Evolutionary conservation across 2,888 invertebrate species (phyloP), one percentile per base, ranked within the genome.

Genomic region (Chrysopilus asiliformis): DNA sequence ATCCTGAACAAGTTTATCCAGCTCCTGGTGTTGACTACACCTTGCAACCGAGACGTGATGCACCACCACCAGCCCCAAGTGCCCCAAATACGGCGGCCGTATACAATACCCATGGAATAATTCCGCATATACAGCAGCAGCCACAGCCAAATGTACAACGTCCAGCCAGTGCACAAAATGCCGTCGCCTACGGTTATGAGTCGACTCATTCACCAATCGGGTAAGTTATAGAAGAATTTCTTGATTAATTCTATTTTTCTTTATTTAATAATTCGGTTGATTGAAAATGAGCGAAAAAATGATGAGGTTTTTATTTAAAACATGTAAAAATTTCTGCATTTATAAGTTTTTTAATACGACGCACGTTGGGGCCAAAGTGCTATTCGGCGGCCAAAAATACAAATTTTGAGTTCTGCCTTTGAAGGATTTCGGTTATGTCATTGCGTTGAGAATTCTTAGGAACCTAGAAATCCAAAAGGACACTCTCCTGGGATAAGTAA

Each of bases 1-100:
- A 58, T 24, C 20, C 34, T 43, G 43, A 46, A 27, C 60, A 61
- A 46, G 55, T 61, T 4, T 61, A 61, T 45, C 58, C 59, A 18
- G 51, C 60, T 6, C 63, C 76, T 26, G 79, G 79, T 12, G 64
- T 81, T 30, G 82, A 83, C 59, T 82, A 83, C 56, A 79, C 79
- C 42, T 60, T 81, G 45, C 80, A 79, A 51, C 65, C 74, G 47
- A 37, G 73, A 38, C 49, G 61, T 3, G 61, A 60, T 48, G 54
- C 59, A 32, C 52, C 60, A 15, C 51, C 61, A 9, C 52, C 55
- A 3, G 41, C 45, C 18, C 31, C 39, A 16, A 35, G 24, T 25
- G 47, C 46, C 7, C 40, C 49, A 13, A 25, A 45, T 13, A 49
- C 53, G 17, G 49, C 47, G 4, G 49, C 50, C 34, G 45, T 44